Percentiles rank a stretch among this genome's conserved stretches.
These are phyloP conservation scores for Aulostomus chinensis DNA, from an alignment of 2,797 vertebrate genomes.

Conservation along the genomic window DNA sequence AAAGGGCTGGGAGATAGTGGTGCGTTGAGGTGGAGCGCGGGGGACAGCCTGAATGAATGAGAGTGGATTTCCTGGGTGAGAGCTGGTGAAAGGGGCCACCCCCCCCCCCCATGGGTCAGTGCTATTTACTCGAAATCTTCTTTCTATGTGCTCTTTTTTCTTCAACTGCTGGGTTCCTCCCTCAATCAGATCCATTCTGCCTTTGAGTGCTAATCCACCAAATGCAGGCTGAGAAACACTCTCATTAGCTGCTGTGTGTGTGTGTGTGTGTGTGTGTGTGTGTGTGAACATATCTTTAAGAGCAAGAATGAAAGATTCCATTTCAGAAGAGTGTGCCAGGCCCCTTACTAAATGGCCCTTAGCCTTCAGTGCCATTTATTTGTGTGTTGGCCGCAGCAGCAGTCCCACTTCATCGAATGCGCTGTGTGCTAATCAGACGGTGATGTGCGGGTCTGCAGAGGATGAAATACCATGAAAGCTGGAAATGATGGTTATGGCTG, in stretches of 20 bases:
- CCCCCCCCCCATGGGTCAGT: constrained; percentile 52
- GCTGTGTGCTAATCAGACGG: too few relatives aligned
- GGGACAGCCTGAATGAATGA: constrained; percentile 36
- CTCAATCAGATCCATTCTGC: constrained; percentile 64
- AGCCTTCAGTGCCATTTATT: neutral
- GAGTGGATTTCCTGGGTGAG: constrained; percentile 58
- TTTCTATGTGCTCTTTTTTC: constrained; percentile 26
- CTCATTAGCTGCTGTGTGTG: constrained; percentile 47
- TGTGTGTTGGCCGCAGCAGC: too few relatives aligned
- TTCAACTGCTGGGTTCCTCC: constrained; percentile 47
- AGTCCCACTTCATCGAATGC: too few relatives aligned
- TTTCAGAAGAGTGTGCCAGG: constrained; percentile 15
- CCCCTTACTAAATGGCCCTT: constrained; percentile 3
- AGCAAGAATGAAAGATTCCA: constrained; percentile 9
- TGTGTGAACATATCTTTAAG: constrained; percentile 9
- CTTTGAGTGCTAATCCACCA: constrained; percentile 47
- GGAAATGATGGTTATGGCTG: too few relatives aligned
- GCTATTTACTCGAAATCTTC: constrained; percentile 42
- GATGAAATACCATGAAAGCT: too few relatives aligned
- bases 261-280: constrained; percentile 4
- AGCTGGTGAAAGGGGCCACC: constrained; percentile 37
- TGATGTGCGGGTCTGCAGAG: too few relatives aligned
- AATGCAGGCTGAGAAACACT: constrained; percentile 57
- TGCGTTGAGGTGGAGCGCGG: constrained; percentile 46
- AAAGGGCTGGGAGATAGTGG: constrained; percentile 53